Percentiles rank a stretch among this genome's conserved stretches.
These are phyloP conservation scores for Stenoptilia bipunctidactyla DNA, from an alignment of 2,888 invertebrate species.

Conservation along the genomic window DNA sequence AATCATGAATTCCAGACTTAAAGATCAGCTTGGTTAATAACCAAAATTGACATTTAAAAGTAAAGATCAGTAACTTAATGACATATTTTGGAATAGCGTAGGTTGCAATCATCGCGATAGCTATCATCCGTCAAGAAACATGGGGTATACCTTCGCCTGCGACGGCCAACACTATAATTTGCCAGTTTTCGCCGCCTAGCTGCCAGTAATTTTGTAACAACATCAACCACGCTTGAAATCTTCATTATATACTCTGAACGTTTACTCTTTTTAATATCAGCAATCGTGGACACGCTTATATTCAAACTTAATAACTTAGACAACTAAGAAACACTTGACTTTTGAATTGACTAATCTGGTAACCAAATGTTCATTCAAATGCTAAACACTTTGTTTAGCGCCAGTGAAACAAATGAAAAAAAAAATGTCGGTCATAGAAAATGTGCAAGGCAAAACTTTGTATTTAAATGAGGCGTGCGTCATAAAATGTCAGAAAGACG, in stretches of 20 bases:
- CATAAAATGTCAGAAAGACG: slow-evolving; percentile 62
- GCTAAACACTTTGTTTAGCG: slow-evolving; percentile 43
- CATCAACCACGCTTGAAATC: slow-evolving; percentile 48
- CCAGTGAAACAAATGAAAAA: slow-evolving; percentile 40
- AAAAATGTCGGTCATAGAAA: slow-evolving; percentile 43
- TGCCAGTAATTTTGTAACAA: slow-evolving; percentile 56
- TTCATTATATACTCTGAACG: slow-evolving; percentile 29
- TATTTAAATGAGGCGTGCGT: slow-evolving; percentile 65
- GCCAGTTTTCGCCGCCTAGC: slow-evolving; percentile 59
- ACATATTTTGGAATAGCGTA: slow-evolving; percentile 26
- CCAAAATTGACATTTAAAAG: background rate
- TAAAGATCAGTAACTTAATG: slow-evolving; percentile 31
- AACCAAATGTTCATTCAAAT: slow-evolving; percentile 67
- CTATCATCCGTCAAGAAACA: slow-evolving; percentile 36
- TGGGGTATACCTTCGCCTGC: slow-evolving; percentile 37
- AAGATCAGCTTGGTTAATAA: too few relatives aligned
- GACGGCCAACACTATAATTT: slow-evolving; percentile 48
- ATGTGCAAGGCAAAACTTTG: slow-evolving; percentile 62
- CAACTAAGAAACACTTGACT: background rate
- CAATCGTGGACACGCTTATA: background rate
- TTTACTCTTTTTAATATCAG: background rate
- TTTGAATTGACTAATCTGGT: slow-evolving; percentile 49
- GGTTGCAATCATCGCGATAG: slow-evolving; percentile 40
- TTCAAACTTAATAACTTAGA: background rate
- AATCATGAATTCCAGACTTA: too few relatives aligned